These are phyloP conservation scores for Psettodes erumei DNA, from an alignment of 2,113 vertebrate genomes.

Conservation along the genomic window DNA sequence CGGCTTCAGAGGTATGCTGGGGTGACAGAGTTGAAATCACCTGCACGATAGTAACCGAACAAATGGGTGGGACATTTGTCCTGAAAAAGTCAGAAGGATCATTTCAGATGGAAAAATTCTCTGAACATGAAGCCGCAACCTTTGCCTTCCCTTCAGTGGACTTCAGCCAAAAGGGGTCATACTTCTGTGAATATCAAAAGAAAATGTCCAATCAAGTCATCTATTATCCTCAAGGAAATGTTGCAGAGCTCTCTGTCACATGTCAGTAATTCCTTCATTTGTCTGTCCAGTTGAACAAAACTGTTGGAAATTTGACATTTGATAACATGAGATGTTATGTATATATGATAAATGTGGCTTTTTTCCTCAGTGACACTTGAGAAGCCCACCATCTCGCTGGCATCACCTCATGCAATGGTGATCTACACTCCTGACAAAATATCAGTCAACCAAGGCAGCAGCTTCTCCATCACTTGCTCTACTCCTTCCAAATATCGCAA, in stretches of 20 bases:
- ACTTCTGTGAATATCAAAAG: conserved; percentile 79
- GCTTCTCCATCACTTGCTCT: conserved; percentile 69
- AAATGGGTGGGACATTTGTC: conserved; percentile 63
- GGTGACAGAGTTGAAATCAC: conserved; percentile 74
- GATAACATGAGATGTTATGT: too few species aligned
- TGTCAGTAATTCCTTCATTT: conserved; percentile 51
- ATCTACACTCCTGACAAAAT: conserved; percentile 65
- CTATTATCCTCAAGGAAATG: conserved; percentile 63
- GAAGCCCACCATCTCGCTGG: conserved; percentile 65
- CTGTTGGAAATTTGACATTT: not conserved
- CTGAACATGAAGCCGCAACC: conserved; percentile 45
- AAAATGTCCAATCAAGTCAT: conserved; percentile 54
- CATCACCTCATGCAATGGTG: conserved; percentile 65
- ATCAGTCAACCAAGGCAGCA: conserved; percentile 53
- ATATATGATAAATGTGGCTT: not conserved
- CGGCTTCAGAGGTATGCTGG: conserved; percentile 59
- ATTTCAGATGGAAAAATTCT: conserved; percentile 55
- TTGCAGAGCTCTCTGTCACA: conserved; percentile 51
- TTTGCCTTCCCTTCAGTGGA: conserved; percentile 68
- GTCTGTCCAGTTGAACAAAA: not conserved
- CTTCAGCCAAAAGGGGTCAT: conserved; percentile 68
- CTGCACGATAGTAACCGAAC: conserved; percentile 62
- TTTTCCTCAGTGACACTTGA: conserved; percentile 65
- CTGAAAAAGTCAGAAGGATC: conserved; percentile 52
- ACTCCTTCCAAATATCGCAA: conserved; percentile 50